A percentile compares a stretch with the other conserved stretches of the same genome.
Conservation (phyloP, 2,888 invertebrate genomes). For the Nudaria mundana region DNA sequence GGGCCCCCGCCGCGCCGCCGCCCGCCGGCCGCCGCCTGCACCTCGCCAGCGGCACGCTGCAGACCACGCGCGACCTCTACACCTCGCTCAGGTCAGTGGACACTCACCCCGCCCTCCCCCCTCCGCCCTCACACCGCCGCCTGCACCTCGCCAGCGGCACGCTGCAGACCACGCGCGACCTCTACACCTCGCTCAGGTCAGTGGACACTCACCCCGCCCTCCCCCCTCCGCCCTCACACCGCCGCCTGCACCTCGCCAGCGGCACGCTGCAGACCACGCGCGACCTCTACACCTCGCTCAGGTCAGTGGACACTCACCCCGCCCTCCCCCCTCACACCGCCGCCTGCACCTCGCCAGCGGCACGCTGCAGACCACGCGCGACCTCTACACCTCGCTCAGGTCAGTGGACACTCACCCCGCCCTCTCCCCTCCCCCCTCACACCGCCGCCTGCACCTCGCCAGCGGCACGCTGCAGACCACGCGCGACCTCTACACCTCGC, state of each 20-base stretch:
- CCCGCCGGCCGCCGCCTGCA: slow-evolving; percentile 88
- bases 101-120: too few species aligned
- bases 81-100: slow-evolving; percentile 38
- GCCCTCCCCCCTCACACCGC: slow-evolving; percentile 88
- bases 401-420: slow-evolving; percentile 91
- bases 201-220: slow-evolving; percentile 50
- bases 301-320: slow-evolving; percentile 63
- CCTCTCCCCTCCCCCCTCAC: slow-evolving; percentile 23
- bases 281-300: slow-evolving; percentile 44
- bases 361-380: slow-evolving; percentile 83
- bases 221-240: slow-evolving; percentile 81
- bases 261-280: slow-evolving; percentile 70
- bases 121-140: too few species aligned
- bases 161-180: slow-evolving; percentile 74
- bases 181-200: slow-evolving; percentile 56
- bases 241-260: slow-evolving; percentile 85
- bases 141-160: slow-evolving; percentile 92
- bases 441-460: slow-evolving; percentile 86
- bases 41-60: slow-evolving; percentile 88
- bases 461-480: slow-evolving; percentile 71
- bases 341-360: slow-evolving; percentile 90
- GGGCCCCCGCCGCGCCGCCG: slow-evolving; percentile 85
- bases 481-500: too few species aligned
- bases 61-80: slow-evolving; percentile 71
- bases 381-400: too few species aligned